These are phyloP conservation scores for Lasius platythorax DNA, from an alignment of 2,888 invertebrate species.

Conservation along the genomic window DNA sequence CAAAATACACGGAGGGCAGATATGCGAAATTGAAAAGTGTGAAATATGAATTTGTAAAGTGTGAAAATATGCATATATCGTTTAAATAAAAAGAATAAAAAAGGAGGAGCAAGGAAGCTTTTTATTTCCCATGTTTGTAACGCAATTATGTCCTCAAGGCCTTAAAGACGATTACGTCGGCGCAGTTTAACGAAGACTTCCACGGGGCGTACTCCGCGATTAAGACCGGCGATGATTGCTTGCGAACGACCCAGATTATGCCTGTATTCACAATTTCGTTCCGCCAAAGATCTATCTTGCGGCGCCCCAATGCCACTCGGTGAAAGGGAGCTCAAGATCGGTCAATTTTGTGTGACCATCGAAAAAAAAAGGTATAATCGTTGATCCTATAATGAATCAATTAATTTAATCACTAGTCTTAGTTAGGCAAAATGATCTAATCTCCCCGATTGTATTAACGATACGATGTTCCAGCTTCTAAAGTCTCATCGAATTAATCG, in stretches of 20 bases:
- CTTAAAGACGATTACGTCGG: slow-evolving; percentile 12
- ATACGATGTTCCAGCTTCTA: neutral
- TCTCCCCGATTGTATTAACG: neutral
- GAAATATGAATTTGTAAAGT: slow-evolving; percentile 2
- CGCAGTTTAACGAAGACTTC: slow-evolving; percentile 34
- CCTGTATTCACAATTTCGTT: slow-evolving; percentile 54
- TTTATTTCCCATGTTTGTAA: neutral
- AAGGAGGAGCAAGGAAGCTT: neutral
- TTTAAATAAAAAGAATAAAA: neutral
- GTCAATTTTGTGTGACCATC: slow-evolving; percentile 62
- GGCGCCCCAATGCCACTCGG: slow-evolving; percentile 64
- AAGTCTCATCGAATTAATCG: neutral
- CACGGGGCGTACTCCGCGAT: slow-evolving; percentile 45
- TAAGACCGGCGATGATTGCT: slow-evolving; percentile 55
- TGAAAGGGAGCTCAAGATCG: slow-evolving; percentile 67
- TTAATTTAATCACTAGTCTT: neutral
- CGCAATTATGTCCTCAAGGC: slow-evolving; percentile 52
- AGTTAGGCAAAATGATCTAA: neutral
- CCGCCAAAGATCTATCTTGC: slow-evolving; percentile 53
- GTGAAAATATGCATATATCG: neutral
- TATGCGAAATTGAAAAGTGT: neutral
- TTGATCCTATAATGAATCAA: neutral
- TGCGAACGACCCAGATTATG: slow-evolving; percentile 60
- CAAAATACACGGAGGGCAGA: neutral
- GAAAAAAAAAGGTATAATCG: slow-evolving; percentile 21